These are phyloP conservation scores for Drosophila kanekoi DNA, from an alignment of 2,888 invertebrate species.

Conservation along the genomic window DNA sequence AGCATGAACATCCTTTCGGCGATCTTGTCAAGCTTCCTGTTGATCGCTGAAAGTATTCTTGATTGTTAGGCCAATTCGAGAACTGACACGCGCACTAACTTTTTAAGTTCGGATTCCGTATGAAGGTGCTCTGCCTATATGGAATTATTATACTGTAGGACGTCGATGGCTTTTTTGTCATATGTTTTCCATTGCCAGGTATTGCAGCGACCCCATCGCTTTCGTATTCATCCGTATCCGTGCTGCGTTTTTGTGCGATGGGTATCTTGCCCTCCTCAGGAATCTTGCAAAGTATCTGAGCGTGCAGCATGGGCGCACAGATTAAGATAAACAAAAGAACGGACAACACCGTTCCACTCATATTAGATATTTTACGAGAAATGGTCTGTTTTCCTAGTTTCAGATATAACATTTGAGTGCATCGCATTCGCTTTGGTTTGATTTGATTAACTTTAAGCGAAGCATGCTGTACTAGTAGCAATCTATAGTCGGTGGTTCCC, in stretches of 20 bases:
- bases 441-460: not conserved
- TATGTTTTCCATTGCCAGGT: no score
- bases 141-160: not conserved
- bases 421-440: not conserved
- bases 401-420: not conserved
- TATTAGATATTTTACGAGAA: not conserved
- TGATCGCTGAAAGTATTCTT: constrained; percentile 6
- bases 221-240: no score
- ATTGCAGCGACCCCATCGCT: no score
- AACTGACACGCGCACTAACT: constrained; percentile 5
- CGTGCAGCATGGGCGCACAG: not conserved
- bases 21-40: constrained; percentile 1
- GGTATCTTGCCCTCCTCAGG: not conserved
- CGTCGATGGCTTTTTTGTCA: not conserved
- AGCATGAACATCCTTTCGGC: constrained; percentile 6
- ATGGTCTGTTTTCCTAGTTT: not conserved
- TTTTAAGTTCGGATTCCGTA: constrained; percentile 47
- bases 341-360: constrained; percentile 7
- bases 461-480: no score
- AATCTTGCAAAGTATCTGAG: constrained; percentile 8
- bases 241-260: not conserved
- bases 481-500: no score
- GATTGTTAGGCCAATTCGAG: not conserved
- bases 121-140: constrained; percentile 23
- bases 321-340: constrained; percentile 3